phyloP scores from a whole-genome alignment of 2,888 invertebrate species.

The Cybosia mesomella region DNA sequence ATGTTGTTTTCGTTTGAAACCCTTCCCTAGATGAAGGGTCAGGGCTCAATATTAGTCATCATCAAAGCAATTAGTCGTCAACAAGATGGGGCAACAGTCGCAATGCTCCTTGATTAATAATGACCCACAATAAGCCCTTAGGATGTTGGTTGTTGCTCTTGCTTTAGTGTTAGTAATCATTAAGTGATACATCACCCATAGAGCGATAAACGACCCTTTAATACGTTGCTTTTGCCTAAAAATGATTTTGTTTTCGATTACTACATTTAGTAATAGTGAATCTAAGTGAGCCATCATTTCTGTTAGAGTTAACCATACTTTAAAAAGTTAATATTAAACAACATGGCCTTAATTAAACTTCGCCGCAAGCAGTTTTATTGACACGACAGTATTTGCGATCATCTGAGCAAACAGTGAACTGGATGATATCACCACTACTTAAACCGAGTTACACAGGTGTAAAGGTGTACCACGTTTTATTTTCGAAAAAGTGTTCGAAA shows the following conservation, averaged over 20 bases:
- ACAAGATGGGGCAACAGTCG: conserved; percentile 28
- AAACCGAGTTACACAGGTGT: conserved; percentile 60
- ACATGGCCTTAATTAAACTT: conserved; percentile 61
- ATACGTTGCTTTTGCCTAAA: not conserved
- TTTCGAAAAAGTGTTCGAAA: conserved; percentile 11
- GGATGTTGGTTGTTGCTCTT: conserved; percentile 20
- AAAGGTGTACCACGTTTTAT: conserved; percentile 18
- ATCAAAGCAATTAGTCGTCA: conserved; percentile 41
- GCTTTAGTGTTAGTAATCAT: conserved; percentile 12
- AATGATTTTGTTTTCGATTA: not conserved
- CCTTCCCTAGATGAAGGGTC: conserved; percentile 24
- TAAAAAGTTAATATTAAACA: conserved; percentile 3
- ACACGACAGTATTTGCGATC: conserved; percentile 61
- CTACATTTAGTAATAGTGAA: not conserved
- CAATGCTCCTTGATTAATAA: conserved; percentile 35
- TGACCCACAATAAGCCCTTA: conserved; percentile 27
- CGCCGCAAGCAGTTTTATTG: conserved; percentile 69
- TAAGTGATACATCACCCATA: not conserved
- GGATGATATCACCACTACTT: conserved; percentile 71
- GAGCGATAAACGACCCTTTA: too few relatives aligned
- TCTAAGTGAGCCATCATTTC: not conserved
- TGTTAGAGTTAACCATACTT: not conserved
- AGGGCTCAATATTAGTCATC: conserved; percentile 39
- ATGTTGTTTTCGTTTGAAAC: not conserved
- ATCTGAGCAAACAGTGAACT: conserved; percentile 69